Base-by-base conservation (phyloP, 1,140 invertebrate species). In the Cardiocondyla obscurior region DNA sequence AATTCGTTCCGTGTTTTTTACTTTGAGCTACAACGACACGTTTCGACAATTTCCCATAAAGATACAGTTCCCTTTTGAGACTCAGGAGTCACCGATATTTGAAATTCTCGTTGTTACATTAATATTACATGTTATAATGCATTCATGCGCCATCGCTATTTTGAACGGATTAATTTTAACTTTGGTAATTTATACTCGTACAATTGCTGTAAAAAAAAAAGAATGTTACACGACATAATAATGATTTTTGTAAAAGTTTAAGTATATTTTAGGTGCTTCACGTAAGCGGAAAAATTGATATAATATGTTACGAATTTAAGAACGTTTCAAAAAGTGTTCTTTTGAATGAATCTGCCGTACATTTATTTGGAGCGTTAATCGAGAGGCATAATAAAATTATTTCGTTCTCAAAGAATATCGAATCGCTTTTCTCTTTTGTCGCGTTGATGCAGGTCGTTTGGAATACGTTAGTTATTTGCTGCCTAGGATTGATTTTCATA, bases 251-350 rank as follows among this genome's bases (percentile, higher is more conserved):
- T 25, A 44, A 39, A 22, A 14, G 16, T 7, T 22, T 46, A 69
- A 65, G 6, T 14, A 36, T 33, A 55, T 64, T 57, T 58, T 46
- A 87, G 85, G 49, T 86, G 28, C 10, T 87, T 16, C 84, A 87
- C 14, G 30, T 55, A n/a, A 69, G 85, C 8, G 84, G 84, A 2
- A 81, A 87, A 36, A 55, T 87, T 22, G 85, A 87, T 39, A 69
- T 87, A 30, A 57, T 86, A 2, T 60, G 85, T 30, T n/a, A 74
- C 0, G n/a, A 22, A 28, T 4, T 87, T 0, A 36, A 12, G 49
- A 39, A 33, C n/a, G 19, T 85, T n/a, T 62, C 51, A 14, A 4
- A 33, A 0, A 53, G 39, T 2, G 12, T 1, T 10, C 22, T 3
- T 33, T 14, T 39, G n/a, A 10, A 14, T 2, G 10, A 12, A 67